A percentile compares a stretch with the other conserved stretches of the same genome.
phyloP scores from a whole-genome alignment of 2,113 vertebrate species.

The Crotalus horridus region DNA sequence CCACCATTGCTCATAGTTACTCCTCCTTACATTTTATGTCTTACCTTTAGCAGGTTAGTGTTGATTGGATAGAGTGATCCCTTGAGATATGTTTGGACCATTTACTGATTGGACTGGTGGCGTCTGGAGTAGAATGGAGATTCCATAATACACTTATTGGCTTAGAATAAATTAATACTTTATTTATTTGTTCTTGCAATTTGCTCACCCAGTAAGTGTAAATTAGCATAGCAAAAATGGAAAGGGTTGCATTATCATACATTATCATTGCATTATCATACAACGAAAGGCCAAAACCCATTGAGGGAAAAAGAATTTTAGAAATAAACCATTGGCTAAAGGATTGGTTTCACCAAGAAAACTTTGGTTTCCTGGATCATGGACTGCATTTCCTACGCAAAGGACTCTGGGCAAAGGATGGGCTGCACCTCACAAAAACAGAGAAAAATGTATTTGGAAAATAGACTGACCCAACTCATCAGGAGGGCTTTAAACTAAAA shows the following conservation, averaged over 20 bases:
- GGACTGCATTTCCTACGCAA: too few relatives aligned
- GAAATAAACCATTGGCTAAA: too few relatives aligned
- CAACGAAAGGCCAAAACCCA: too few relatives aligned
- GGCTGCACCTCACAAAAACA: too few relatives aligned
- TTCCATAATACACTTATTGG: not conserved
- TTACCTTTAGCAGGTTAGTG: not conserved
- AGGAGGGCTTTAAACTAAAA: too few relatives aligned
- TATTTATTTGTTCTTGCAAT: not conserved
- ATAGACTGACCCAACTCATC: too few relatives aligned
- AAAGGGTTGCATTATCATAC: not conserved
- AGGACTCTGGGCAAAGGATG: too few relatives aligned
- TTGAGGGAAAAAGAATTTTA: too few relatives aligned
- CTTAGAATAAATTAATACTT: not conserved
- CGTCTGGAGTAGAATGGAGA: not conserved
- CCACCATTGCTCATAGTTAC: not conserved
- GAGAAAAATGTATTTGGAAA: too few relatives aligned
- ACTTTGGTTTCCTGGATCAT: too few relatives aligned
- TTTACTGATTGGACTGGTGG: not conserved
- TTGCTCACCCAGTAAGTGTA: not conserved
- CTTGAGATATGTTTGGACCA: not conserved
- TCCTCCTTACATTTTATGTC: not conserved
- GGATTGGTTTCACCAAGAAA: too few relatives aligned
- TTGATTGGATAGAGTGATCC: not conserved
- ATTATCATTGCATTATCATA: not conserved
- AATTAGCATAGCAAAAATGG: not conserved